phyloP scores from a whole-genome alignment of 2,797 vertebrate genomes.

The Danio choprae region DNA sequence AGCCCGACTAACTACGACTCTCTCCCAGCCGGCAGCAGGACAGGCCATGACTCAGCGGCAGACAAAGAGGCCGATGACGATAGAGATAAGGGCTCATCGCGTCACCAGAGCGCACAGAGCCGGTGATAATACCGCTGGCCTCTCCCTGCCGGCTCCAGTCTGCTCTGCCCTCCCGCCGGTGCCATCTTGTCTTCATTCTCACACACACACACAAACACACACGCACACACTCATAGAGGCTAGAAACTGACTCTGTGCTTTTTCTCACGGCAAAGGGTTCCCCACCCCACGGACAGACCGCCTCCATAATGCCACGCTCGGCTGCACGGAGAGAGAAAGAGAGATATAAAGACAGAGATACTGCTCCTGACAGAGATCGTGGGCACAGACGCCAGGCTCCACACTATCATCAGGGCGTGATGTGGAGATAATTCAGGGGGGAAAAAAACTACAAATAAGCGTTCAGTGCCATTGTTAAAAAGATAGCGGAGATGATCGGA shows the following conservation, averaged over 20 bases:
- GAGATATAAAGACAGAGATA: conserved; percentile 53
- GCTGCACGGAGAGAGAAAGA: conserved; percentile 68
- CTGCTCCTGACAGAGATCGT: conserved; percentile 69
- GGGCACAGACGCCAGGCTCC: conserved; percentile 67
- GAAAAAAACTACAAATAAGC: conserved; percentile 62
- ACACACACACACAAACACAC: conserved; percentile 50
- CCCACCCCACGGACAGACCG: conserved; percentile 45
- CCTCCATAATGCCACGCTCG: conserved; percentile 66
- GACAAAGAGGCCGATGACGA: conserved; percentile 70
- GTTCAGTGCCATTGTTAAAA: conserved; percentile 62
- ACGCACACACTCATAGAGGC: conserved; percentile 48
- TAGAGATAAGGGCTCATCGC: conserved; percentile 72
- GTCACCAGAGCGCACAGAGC: conserved; percentile 63
- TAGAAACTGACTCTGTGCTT: conserved; percentile 70
- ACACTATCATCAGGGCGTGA: conserved; percentile 73
- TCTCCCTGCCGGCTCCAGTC: conserved; percentile 66
- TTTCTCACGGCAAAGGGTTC: conserved; percentile 73
- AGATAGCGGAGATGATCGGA: conserved; percentile 65
- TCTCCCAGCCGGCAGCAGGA: conserved; percentile 5
- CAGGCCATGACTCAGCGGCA: conserved; percentile 69
- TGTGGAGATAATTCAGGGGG: conserved; percentile 69
- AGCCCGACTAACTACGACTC: not conserved
- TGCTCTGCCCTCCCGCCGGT: conserved; percentile 71
- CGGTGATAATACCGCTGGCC: conserved; percentile 74
- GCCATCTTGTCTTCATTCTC: conserved; percentile 75